Conservation (phyloP, 1,140 invertebrate species). For the Sitobion miscanthi region DNA sequence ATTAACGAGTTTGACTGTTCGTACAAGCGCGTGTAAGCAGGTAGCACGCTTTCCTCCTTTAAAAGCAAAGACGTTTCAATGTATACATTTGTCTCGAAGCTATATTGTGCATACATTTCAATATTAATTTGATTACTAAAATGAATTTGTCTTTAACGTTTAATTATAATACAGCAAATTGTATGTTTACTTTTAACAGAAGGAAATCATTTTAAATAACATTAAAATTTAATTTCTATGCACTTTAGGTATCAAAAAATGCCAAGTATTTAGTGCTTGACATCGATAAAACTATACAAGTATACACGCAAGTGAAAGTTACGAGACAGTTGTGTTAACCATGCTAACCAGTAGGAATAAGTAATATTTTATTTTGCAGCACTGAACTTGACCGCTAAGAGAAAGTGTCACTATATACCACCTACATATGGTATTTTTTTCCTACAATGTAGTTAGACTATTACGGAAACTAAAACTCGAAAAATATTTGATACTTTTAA, state of each 20-base stretch:
- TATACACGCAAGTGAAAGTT: not conserved
- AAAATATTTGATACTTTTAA: not conserved
- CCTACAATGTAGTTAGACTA: not conserved
- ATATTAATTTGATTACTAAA: not conserved
- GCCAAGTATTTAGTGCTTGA: not conserved
- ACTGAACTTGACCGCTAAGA: not conserved
- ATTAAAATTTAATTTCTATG: not conserved
- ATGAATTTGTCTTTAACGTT: not conserved
- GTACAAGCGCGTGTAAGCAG: not conserved
- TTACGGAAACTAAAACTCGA: not conserved
- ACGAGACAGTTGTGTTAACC: not conserved
- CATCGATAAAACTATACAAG: not conserved
- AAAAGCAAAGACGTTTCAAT: not conserved
- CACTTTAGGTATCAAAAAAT: not conserved
- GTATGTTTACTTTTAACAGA: not conserved
- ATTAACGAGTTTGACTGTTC: slow-evolving; percentile 10
- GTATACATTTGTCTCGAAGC: not conserved
- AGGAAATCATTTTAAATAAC: not conserved
- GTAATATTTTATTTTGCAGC: not conserved
- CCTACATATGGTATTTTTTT: not conserved
- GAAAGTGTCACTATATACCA: not conserved
- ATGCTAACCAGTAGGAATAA: not conserved
- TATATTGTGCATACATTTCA: not conserved
- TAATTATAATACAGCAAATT: not conserved
- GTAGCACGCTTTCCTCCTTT: not conserved